Evolutionary conservation across 2,888 invertebrate genomes (phyloP).

Genomic region (Tetranychus piercei): DNA sequence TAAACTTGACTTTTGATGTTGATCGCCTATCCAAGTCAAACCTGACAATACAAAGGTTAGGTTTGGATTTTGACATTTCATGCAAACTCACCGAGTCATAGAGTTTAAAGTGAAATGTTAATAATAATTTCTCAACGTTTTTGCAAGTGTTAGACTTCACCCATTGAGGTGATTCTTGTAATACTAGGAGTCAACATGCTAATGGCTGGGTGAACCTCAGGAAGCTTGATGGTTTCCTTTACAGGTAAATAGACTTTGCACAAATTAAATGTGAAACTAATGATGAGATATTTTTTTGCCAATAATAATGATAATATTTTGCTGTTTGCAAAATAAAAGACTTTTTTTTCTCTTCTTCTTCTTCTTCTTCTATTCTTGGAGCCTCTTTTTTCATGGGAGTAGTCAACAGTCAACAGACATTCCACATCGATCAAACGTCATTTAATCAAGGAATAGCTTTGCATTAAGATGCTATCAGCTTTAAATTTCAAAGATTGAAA

Average conservation of each 20-base stretch:
- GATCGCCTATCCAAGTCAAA: too few relatives aligned
- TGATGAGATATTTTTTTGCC: background rate
- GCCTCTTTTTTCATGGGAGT: background rate
- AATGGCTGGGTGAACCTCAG: too few relatives aligned
- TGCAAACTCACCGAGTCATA: too few relatives aligned
- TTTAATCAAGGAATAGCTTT: background rate
- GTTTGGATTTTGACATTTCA: too few relatives aligned
- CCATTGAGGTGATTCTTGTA: too few relatives aligned
- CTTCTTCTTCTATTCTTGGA: background rate
- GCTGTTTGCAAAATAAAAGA: background rate
- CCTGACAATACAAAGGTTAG: too few relatives aligned
- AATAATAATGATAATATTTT: background rate
- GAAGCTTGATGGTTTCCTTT: too few relatives aligned
- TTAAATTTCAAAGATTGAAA: background rate
- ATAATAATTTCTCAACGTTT: too few relatives aligned
- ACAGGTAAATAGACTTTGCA: background rate
- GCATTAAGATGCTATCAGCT: background rate
- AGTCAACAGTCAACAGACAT: background rate
- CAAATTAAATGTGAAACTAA: background rate
- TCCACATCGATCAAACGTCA: constrained; percentile 1
- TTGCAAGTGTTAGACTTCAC: too few relatives aligned
- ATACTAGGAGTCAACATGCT: too few relatives aligned
- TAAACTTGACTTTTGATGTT: too few relatives aligned
- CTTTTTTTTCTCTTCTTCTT: background rate
- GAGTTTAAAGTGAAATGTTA: too few relatives aligned